These are phyloP conservation scores for Muraenolepis orangiensis DNA, from an alignment of 2,797 vertebrate genomes.

Conservation along the genomic window DNA sequence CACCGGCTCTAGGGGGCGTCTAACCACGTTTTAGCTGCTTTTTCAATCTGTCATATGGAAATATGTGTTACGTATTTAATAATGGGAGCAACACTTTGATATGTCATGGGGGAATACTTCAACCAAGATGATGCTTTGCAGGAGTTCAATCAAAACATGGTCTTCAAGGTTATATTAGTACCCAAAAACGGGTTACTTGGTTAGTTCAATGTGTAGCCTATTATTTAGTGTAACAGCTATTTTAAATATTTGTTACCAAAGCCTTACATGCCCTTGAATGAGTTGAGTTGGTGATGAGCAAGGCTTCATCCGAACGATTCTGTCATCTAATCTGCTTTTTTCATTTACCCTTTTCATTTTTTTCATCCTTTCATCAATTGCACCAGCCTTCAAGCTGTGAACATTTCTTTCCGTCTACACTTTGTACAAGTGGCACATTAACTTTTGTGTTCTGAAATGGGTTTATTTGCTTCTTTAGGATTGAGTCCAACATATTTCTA, in stretches of 20 bases:
- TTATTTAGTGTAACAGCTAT: neutral
- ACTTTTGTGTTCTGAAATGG: neutral
- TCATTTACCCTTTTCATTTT: neutral
- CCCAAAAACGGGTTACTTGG: neutral
- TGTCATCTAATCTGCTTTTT: neutral
- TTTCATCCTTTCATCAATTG: constrained; percentile 1
- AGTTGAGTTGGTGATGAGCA: too few relatives aligned
- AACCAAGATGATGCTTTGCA: too few relatives aligned
- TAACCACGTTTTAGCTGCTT: constrained; percentile 5
- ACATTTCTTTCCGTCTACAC: constrained; percentile 44
- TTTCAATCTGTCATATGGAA: constrained; percentile 1
- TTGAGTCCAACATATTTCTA: neutral
- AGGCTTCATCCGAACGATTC: too few relatives aligned
- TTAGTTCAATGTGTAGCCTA: neutral
- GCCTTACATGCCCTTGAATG: too few relatives aligned
- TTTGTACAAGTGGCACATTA: constrained; percentile 55
- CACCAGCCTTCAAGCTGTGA: constrained; percentile 47
- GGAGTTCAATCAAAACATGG: too few relatives aligned
- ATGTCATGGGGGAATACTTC: neutral
- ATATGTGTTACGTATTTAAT: neutral
- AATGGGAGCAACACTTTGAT: neutral
- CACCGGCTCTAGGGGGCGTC: neutral
- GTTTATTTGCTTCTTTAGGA: neutral
- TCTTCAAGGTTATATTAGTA: too few relatives aligned
- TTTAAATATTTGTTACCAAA: too few relatives aligned